Conservation (phyloP, 1,140 invertebrate species). For the Drosophila santomea region DNA sequence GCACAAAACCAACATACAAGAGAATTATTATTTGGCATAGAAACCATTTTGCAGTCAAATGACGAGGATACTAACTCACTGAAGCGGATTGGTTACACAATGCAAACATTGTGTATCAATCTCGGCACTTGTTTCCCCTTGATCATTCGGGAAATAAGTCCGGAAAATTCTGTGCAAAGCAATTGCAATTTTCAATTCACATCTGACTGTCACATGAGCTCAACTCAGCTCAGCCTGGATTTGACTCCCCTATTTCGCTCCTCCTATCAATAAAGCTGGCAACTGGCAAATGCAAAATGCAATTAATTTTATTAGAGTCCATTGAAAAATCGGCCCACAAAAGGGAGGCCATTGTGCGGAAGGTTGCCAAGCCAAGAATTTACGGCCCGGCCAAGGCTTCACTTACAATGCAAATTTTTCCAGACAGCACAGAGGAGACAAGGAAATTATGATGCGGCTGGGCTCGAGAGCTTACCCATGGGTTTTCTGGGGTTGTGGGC, state of each 20-base stretch:
- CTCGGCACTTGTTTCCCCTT: background rate
- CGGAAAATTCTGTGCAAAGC: conserved; percentile 2
- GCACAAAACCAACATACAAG: background rate
- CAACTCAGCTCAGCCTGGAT: conserved; percentile 13
- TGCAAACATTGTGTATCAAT: conserved; percentile 22
- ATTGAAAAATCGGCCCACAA: conserved; percentile 33
- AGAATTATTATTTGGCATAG: background rate
- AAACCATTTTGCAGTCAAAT: conserved; percentile 14
- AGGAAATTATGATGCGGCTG: conserved; percentile 54
- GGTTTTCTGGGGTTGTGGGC: conserved; percentile 23
- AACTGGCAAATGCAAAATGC: conserved; percentile 57
- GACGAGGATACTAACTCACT: conserved; percentile 10
- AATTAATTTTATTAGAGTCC: conserved; percentile 67
- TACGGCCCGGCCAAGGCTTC: conserved; percentile 46
- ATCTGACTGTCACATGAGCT: conserved; percentile 47
- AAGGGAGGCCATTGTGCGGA: background rate
- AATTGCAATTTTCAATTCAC: conserved; percentile 36
- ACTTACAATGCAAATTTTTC: conserved; percentile 63
- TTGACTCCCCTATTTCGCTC: background rate
- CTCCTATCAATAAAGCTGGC: conserved; percentile 32
- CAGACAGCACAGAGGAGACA: conserved; percentile 20
- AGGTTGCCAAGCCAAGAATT: conserved; percentile 25
- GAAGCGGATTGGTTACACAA: conserved; percentile 38
- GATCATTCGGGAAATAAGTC: background rate
- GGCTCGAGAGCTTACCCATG: conserved; percentile 37